Evolutionary conservation across 2,888 invertebrate species (phyloP).

Genomic region (Drosophila kanekoi): DNA sequence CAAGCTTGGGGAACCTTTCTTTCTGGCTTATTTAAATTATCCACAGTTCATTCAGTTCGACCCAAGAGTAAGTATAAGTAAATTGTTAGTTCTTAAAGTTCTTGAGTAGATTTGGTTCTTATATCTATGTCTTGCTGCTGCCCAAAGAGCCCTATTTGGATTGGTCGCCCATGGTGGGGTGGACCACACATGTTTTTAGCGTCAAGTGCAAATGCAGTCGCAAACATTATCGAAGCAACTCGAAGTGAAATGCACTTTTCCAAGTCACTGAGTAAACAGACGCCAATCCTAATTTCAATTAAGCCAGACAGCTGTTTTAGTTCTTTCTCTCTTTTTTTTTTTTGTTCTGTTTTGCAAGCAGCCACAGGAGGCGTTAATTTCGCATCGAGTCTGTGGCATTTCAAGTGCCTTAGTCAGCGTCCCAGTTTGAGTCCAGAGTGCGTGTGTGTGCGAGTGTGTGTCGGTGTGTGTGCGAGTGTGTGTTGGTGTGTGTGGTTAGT

Average conservation of each 20-base stretch:
- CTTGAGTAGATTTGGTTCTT: neutral
- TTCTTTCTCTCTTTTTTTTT: neutral
- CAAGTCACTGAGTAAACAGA: conserved; percentile 52
- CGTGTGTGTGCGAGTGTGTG: conserved; percentile 1
- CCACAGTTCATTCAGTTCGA: too few relatives aligned
- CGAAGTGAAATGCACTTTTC: conserved; percentile 39
- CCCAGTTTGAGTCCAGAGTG: conserved; percentile 1
- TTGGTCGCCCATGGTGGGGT: neutral
- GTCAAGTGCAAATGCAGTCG: conserved; percentile 33
- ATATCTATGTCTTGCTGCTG: neutral
- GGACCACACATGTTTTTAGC: neutral
- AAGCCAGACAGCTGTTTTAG: conserved; percentile 46
- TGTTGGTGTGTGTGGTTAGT: conserved; percentile 5
- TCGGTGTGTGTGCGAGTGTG: neutral
- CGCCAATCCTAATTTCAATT: conserved; percentile 57
- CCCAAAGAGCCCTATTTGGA: conserved; percentile 5
- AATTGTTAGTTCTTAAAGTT: neutral
- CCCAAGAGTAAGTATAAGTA: too few relatives aligned
- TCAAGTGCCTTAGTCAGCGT: conserved; percentile 48
- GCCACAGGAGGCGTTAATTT: conserved; percentile 21
- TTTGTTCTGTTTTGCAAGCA: conserved; percentile 25
- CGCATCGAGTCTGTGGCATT: conserved; percentile 35
- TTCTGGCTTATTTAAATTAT: too few relatives aligned
- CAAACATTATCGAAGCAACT: conserved; percentile 23
- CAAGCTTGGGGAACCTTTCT: too few relatives aligned